phyloP scores from a whole-genome alignment of 2,113 vertebrate genomes.

The Sinocyclocheilus grahami region DNA sequence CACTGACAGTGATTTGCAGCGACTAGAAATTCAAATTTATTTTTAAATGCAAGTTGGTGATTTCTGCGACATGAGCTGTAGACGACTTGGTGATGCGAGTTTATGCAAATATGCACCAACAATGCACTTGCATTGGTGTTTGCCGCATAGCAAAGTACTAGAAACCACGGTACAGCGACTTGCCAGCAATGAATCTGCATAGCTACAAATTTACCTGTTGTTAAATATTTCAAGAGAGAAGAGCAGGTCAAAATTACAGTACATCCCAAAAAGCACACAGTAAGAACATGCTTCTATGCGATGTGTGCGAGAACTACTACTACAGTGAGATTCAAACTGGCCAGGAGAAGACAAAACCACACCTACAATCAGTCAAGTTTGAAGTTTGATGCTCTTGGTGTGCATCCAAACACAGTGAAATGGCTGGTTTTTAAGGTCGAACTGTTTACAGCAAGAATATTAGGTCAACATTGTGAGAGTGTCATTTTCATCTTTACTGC shows the following conservation, averaged over 20 bases:
- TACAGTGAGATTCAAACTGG: slow-evolving; percentile 19
- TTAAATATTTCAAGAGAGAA: background rate
- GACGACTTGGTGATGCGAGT: background rate
- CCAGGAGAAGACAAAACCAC: background rate
- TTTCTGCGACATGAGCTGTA: no score
- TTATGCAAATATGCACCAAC: background rate
- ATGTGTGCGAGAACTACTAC: background rate
- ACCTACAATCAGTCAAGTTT: no score
- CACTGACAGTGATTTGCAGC: background rate
- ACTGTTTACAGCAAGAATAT: slow-evolving; percentile 1
- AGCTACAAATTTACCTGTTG: background rate
- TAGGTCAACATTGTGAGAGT: background rate
- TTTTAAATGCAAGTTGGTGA: background rate
- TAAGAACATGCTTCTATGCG: background rate
- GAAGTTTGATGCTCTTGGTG: background rate
- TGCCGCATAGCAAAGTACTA: background rate
- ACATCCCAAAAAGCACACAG: background rate
- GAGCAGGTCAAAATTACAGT: background rate
- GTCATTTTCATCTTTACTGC: background rate
- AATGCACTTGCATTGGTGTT: background rate
- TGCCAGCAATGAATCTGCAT: background rate
- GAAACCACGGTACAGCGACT: background rate
- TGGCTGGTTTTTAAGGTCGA: background rate
- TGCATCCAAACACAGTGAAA: slow-evolving; percentile 2
- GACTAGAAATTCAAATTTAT: background rate